Percentiles rank a stretch among this genome's conserved stretches.
Evolutionary conservation across 2,113 vertebrate genomes (phyloP).

Genomic region (Eulemur macaco): DNA sequence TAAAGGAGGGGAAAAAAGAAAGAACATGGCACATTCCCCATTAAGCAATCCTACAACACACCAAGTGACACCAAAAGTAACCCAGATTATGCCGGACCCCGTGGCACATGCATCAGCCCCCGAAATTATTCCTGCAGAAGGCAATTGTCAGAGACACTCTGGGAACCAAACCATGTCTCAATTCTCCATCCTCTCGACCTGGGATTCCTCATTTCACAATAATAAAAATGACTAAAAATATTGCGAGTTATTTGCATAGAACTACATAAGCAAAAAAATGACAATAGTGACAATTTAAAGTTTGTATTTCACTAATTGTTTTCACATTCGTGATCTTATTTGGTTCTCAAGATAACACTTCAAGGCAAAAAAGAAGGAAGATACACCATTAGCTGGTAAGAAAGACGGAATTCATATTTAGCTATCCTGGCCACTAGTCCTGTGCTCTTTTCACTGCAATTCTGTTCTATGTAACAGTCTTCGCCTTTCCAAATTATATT

Average conservation of each 20-base stretch:
- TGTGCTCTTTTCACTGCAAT: not conserved
- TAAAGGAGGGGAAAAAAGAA: not conserved
- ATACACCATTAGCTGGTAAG: not conserved
- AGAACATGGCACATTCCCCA: accelerated
- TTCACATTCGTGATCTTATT: not conserved
- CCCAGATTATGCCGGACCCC: not conserved
- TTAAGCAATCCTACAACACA: not conserved
- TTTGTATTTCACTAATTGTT: not conserved
- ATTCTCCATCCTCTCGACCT: not conserved
- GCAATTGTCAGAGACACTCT: not conserved
- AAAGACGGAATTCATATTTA: not conserved
- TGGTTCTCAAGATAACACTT: not conserved
- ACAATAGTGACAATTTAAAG: not conserved
- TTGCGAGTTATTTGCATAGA: not conserved
- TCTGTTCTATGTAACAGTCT: not conserved
- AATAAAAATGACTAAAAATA: not conserved
- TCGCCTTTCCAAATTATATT: not conserved
- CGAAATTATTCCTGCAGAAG: not conserved
- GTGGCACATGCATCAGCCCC: accelerated
- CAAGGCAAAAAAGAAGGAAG: not conserved
- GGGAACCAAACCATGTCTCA: not conserved
- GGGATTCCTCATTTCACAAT: not conserved
- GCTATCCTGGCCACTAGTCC: not conserved
- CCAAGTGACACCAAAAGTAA: not conserved
- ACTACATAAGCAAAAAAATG: not conserved